Conservation (phyloP, 1,140 invertebrate species). For the Micrasema longulum region DNA sequence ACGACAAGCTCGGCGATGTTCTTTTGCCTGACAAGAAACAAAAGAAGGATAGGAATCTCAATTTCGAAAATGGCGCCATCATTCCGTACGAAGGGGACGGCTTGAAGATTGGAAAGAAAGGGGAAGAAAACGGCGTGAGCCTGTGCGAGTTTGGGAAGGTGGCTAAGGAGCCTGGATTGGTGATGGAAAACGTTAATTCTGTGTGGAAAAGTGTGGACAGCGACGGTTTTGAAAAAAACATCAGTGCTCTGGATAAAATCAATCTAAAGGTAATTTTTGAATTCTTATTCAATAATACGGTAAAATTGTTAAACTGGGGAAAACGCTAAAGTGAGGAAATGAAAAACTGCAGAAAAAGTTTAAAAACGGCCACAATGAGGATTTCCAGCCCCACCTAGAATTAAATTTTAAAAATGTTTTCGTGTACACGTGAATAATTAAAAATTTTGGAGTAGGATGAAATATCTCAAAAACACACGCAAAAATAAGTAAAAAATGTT, state of each 20-base stretch:
- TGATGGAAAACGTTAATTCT: constrained; percentile 35
- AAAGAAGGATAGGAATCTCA: constrained; percentile 15
- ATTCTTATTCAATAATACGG: too few relatives aligned
- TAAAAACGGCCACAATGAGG: too few relatives aligned
- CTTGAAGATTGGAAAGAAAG: neutral
- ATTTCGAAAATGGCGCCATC: constrained; percentile 17
- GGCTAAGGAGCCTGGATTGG: constrained; percentile 19
- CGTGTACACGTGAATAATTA: too few relatives aligned
- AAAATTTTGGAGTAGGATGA: too few relatives aligned
- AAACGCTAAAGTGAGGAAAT: too few relatives aligned
- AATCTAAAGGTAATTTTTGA: constrained; percentile 56
- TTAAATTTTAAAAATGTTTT: too few relatives aligned
- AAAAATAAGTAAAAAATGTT: too few relatives aligned
- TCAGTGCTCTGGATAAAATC: constrained; percentile 58
- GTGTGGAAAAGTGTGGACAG: constrained; percentile 54
- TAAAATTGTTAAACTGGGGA: too few relatives aligned
- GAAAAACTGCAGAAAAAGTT: too few relatives aligned
- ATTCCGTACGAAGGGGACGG: constrained; percentile 17
- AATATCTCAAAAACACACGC: too few relatives aligned
- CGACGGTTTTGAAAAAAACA: constrained; percentile 53
- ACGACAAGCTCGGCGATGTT: constrained; percentile 15
- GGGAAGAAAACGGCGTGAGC: neutral
- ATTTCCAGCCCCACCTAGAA: too few relatives aligned
- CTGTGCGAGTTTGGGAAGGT: neutral
- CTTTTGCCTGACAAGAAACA: neutral